Evolutionary conservation across 2,888 invertebrate species (phyloP), one percentile per base, ranked within the genome.

Genomic region (Calameuta filiformis): DNA sequence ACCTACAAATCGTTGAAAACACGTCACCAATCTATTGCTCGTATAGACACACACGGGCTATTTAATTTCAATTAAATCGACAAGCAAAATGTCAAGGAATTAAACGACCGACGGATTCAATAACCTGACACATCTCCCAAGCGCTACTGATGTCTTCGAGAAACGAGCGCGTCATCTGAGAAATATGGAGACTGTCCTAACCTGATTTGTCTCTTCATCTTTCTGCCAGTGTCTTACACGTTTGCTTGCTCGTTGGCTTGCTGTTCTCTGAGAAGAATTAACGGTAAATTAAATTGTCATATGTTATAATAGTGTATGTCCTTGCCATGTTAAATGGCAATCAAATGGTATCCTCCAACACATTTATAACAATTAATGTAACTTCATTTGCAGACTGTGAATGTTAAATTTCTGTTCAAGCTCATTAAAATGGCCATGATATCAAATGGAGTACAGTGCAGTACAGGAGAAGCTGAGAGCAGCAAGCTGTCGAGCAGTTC

Each of bases 361-460:
- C 56, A 56, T 56, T 15, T 40, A 56, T 56, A 56, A 56, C 2
- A 56, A 56, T 23, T 56, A 23, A 23, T 9, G 9, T 56, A 56
- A 23, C 9, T 23, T 56, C 23, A 56, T 23, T 56, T 23, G 56
- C 23, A 23, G 23, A 23, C 9, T 56, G 56, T 23, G 2, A 56
- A 9, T 23, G 23, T 56, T 23, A 3, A 56, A 23, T 56, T 56
- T 56, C 1, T 56, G 56, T 56, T 56, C 15, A 56, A 23, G 56
- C 56, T 56, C 56, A 23, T 23, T 56, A 23, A 56, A 56, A 56
- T 56, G 56, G 56, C 56, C 76, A 89, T 86, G 86, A 86, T 87
- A 85, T 86, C 87, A 80, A 89, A 89, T 82, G 89, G 89, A 79
- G 40, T 86, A 69, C 81, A 79, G 37, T 82, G 77, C 77, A 75